Base-by-base conservation (phyloP, 2,888 invertebrate genomes). In the Lepidocyrtoides sp. region DNA sequence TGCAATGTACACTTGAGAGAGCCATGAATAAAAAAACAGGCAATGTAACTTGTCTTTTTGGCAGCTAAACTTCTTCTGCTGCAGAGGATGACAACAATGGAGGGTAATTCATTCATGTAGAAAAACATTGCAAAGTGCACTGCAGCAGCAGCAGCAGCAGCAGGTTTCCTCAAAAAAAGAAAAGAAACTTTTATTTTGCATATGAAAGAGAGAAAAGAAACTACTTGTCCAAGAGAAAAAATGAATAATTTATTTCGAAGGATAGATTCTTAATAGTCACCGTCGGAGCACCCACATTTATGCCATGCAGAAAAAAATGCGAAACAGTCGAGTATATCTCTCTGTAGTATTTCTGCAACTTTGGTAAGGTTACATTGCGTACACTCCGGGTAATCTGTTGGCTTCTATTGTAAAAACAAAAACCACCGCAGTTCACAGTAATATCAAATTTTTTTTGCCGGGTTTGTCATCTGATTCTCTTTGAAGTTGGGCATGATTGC, bases 161-260 rank as follows among this genome's bases (percentile, higher is more conserved):
- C 84, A 84, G 69, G 84, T 84, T 69, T 69, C 63, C 83, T 81
- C 7, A 60, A 41, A 23, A 32, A 60, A 4, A n/a, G n/a, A n/a
- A n/a, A n/a, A n/a, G 26, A 32, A 41, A 36, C 51, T 36, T 66
- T 85, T 86, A n/a, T n/a, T n/a, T 88, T 88, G 79, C 81, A 81
- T 84, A 63, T 41, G 41, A 69, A 77, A 48, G 10, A 81, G 48
- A 81, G n/a, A 48, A 82, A 17, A 48, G 32, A 32, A n/a, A 32
- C 66, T 44, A 51, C 23, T 82, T 89, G 82, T 89, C 89, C 82
- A 72, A 72, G 44, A 72, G 44, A 23, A 77, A 77, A 89, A 69
- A 89, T 89, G 89, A 82, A 89, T 89, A 72, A 89, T 89, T 89
- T 89, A 89, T 89, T 89, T 89, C 29, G 57, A 63, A 86, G 63